A percentile compares a stretch with the other conserved stretches of the same genome.
Conservation (phyloP, 1,140 invertebrate species). For the Ceratina calcarata region DNA sequence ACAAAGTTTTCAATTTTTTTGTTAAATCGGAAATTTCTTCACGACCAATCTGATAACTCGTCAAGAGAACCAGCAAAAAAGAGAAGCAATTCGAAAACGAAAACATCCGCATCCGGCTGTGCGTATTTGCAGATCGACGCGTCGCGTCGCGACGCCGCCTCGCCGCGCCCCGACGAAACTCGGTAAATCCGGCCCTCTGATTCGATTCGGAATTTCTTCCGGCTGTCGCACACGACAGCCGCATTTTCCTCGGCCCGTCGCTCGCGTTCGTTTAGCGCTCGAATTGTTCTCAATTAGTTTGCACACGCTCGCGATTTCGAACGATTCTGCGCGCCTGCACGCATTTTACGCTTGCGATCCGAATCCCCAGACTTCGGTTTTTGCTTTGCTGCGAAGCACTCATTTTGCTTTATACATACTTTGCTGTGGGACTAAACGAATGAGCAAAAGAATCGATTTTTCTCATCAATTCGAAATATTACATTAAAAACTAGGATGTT, state of each 20-base stretch:
- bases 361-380: not conserved
- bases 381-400: not conserved
- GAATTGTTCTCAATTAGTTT: constrained; percentile 61
- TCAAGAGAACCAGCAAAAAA: not conserved
- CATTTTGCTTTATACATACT: not conserved
- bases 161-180: not conserved
- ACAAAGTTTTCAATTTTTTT: too few relatives aligned
- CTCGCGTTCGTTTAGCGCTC: constrained; percentile 59
- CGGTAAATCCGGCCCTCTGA: constrained; percentile 49
- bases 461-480: too few relatives aligned
- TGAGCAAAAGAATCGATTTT: too few relatives aligned
- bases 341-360: constrained; percentile 1
- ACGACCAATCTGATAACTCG: too few relatives aligned
- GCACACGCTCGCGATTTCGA: constrained; percentile 13
- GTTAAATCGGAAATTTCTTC: too few relatives aligned
- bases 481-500: too few relatives aligned
- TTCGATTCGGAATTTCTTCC: constrained; percentile 64
- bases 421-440: not conserved
- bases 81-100: not conserved
- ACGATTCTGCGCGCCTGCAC: not conserved
- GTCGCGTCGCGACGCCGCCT: constrained; percentile 17
- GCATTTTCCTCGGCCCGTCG: constrained; percentile 54
- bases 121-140: constrained; percentile 15
- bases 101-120: not conserved
- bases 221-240: constrained; percentile 54